Base-by-base conservation (phyloP, 2,888 invertebrate species). In the Aradus depressus region DNA sequence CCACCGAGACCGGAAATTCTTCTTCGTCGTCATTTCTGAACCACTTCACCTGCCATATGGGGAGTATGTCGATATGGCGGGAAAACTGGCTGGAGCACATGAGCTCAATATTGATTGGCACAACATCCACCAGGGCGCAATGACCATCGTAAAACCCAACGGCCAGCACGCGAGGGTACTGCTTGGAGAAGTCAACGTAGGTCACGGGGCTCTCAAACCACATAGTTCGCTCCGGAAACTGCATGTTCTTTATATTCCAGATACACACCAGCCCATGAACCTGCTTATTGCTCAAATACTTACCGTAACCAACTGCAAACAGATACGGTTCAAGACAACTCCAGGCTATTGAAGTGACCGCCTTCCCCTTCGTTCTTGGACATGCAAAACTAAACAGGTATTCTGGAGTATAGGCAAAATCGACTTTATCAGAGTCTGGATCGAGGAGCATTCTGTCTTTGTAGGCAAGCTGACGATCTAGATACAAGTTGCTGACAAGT, bases 211-310 rank as follows among this genome's bases (percentile, higher is more conserved):
- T 69, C 0, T 71, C 63, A 61, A 84, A 85, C 3, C 67, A 60
- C 61, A 80, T 85, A 4, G 72, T 63, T 54, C 83, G 72, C 64
- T 86, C 87, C 0, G 87, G 87, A 62, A 80, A 77, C 12, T 76
- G 75, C 0, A 86, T 86, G 66, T 87, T 88, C 67, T 89, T 72
- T 2, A 65, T 63, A 31, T 80, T 84, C 89, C 89, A 89, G 51
- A 87, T 66, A 59, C 80, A 75, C 1, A 88, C 73, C 31, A 80
- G 62, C 0, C 89, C 88, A 1, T 66, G 66, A n/a, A 68, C 68
- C 0, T 68, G 66, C 23, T 77, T 75, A 1, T 72, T 70, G 62
- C 75, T 78, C 26, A 71, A 73, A 58, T 75, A 79, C 61, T 79
- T 75, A 0, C 84, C 86, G 63, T 88, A 84, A 10, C 76, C 82